These are phyloP conservation scores for Podarcis raffonei DNA, from an alignment of 2,113 vertebrate species.

Conservation along the genomic window DNA sequence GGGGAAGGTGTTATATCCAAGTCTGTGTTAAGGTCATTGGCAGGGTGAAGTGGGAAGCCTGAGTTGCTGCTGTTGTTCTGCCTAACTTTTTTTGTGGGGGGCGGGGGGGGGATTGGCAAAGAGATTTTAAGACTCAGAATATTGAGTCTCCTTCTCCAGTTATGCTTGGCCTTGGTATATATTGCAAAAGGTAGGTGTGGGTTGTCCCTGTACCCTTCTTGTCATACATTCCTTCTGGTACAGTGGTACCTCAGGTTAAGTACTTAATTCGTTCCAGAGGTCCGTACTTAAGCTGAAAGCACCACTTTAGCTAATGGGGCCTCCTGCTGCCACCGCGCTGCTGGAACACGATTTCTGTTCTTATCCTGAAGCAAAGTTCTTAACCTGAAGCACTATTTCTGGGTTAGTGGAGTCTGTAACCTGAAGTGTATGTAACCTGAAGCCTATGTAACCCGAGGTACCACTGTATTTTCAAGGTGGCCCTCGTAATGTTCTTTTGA, in stretches of 20 bases:
- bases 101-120: constrained; percentile 43
- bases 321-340: no score
- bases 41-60: constrained; percentile 63
- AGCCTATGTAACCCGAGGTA: no score
- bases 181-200: constrained; percentile 51
- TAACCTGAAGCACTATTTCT: no score
- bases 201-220: neutral
- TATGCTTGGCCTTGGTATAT: neutral
- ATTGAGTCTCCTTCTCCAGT: constrained; percentile 23
- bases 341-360: no score
- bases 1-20: constrained; percentile 65
- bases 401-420: no score
- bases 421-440: no score
- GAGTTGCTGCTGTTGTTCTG: constrained; percentile 58
- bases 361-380: no score
- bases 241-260: no score
- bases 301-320: no score
- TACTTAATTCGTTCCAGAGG: no score
- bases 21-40: constrained; percentile 63
- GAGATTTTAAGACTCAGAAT: constrained; percentile 43
- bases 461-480: constrained; percentile 36
- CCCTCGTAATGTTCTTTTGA: constrained; percentile 48
- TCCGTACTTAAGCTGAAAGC: no score
- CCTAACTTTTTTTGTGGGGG: constrained; percentile 35
- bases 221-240: constrained; percentile 6